Conservation (phyloP, 1,140 invertebrate genomes). For the Diploscapter pachys region DNA sequence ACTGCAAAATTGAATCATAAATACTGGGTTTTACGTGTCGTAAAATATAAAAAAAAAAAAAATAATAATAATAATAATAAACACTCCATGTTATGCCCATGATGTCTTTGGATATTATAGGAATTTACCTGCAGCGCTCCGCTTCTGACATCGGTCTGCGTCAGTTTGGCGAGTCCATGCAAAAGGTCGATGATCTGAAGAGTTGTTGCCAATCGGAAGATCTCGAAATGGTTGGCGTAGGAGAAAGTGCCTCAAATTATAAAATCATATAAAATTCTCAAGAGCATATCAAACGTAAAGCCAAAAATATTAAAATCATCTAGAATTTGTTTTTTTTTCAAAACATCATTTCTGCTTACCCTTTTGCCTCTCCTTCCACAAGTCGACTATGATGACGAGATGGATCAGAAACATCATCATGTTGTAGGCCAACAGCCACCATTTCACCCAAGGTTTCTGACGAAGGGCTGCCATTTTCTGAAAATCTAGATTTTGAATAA, state of each 20-base stretch:
- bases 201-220: constrained; percentile 1
- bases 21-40: too few relatives aligned
- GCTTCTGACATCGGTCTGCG: not conserved
- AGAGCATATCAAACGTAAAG: too few relatives aligned
- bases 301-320: too few relatives aligned
- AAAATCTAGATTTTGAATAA: too few relatives aligned
- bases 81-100: not conserved
- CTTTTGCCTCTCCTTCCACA: not conserved
- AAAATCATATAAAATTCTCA: too few relatives aligned
- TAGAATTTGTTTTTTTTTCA: not conserved
- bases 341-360: constrained; percentile 1
- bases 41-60: too few relatives aligned
- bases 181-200: constrained; percentile 11
- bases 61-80: too few relatives aligned
- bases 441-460: too few relatives aligned
- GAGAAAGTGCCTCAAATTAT: not conserved
- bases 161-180: not conserved
- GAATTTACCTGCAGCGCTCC: not conserved
- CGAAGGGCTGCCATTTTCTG: too few relatives aligned
- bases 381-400: not conserved
- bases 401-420: constrained; percentile 4
- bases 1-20: too few relatives aligned
- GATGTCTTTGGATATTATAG: not conserved
- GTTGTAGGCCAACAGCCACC: constrained; percentile 8
- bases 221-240: not conserved